Conservation (phyloP, 2,888 invertebrate species). For the Parnassius smintheus region DNA sequence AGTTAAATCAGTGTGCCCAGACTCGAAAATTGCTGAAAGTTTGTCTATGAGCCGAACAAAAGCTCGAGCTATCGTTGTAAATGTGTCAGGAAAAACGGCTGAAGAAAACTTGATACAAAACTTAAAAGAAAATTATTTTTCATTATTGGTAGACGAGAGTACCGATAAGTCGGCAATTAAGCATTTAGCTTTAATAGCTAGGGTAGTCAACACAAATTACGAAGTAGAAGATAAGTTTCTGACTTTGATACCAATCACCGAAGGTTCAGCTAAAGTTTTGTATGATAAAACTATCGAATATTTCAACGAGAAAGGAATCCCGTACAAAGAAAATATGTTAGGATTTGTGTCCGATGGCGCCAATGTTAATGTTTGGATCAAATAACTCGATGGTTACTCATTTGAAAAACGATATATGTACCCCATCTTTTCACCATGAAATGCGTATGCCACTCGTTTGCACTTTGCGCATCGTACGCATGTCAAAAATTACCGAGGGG, state of each 20-base stretch:
- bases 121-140: constrained; percentile 32
- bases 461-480: too few species aligned
- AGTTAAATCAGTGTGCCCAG: constrained; percentile 29
- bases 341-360: too few species aligned
- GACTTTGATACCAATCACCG: constrained; percentile 35
- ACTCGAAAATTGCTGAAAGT: constrained; percentile 33
- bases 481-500: too few species aligned
- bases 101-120: constrained; percentile 29
- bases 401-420: too few species aligned
- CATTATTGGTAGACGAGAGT: constrained; percentile 31
- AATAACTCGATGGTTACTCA: too few species aligned
- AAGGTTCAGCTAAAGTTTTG: constrained; percentile 34
- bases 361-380: too few species aligned
- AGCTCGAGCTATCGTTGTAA: constrained; percentile 28
- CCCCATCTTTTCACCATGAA: too few species aligned
- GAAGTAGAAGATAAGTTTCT: constrained; percentile 37
- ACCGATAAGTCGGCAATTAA: constrained; percentile 33
- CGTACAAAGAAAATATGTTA: too few species aligned
- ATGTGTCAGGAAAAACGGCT: neutral
- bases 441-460: too few species aligned
- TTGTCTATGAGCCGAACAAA: constrained; percentile 33
- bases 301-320: constrained; percentile 12
- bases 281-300: constrained; percentile 29
- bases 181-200: constrained; percentile 9
- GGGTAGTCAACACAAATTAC: constrained; percentile 30